Conservation (phyloP, 2,888 invertebrate genomes). For the Plusia festucae region DNA sequence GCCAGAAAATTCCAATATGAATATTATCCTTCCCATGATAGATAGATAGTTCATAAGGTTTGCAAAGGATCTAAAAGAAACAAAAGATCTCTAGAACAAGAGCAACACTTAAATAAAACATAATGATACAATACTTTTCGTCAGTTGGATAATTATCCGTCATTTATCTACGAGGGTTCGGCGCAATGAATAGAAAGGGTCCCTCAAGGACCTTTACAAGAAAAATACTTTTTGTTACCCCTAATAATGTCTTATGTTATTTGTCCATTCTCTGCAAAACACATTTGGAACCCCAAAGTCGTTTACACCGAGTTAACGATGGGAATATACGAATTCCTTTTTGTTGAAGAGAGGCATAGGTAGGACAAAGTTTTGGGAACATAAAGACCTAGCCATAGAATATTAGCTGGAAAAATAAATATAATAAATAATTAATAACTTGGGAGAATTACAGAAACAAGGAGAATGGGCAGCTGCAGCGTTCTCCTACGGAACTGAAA, state of each 20-base stretch:
- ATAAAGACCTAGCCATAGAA: background rate
- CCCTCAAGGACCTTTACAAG: slow-evolving; percentile 34
- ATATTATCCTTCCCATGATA: too few relatives aligned
- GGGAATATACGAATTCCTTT: slow-evolving; percentile 25
- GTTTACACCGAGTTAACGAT: slow-evolving; percentile 6
- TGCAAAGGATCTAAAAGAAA: too few relatives aligned
- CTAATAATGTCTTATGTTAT: slow-evolving; percentile 50
- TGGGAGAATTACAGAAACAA: too few relatives aligned
- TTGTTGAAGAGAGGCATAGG: background rate
- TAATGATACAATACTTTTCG: slow-evolving; percentile 13
- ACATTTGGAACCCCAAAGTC: slow-evolving; percentile 26
- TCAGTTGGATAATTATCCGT: slow-evolving; percentile 24
- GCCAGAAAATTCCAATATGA: too few relatives aligned
- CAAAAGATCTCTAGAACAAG: background rate
- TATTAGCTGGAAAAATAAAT: background rate
- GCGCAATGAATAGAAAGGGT: slow-evolving; percentile 8
- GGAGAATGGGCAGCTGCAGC: too few relatives aligned
- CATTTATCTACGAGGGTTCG: slow-evolving; percentile 7
- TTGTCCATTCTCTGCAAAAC: slow-evolving; percentile 36
- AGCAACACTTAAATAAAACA: background rate
- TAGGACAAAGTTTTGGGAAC: background rate
- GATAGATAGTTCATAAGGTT: too few relatives aligned
- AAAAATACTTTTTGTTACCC: slow-evolving; percentile 29
- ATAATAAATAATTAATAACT: too few relatives aligned
- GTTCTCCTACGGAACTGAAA: too few relatives aligned